Conservation (phyloP, 2,797 vertebrate genomes). For the Thaleichthys pacificus region DNA sequence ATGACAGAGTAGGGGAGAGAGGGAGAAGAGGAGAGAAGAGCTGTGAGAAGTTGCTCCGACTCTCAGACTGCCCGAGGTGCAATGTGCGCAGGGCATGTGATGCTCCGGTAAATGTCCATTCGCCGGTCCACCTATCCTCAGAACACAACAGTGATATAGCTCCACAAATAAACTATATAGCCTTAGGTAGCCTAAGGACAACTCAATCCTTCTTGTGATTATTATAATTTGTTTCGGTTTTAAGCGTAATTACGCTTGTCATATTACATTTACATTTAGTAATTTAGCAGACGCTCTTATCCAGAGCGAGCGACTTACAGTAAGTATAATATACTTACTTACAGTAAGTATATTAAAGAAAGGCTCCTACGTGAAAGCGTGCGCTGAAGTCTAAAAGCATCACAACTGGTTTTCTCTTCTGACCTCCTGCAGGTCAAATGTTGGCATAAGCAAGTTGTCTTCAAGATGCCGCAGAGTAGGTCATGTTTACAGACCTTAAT, state of each 20-base stretch:
- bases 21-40: neutral
- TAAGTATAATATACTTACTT: too few relatives aligned
- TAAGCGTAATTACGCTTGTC: too few relatives aligned
- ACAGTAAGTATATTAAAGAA: too few relatives aligned
- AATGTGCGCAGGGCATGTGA: conserved; percentile 8
- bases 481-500: neutral
- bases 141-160: neutral
- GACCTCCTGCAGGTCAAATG: neutral
- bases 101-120: neutral
- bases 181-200: neutral
- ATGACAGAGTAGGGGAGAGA: neutral
- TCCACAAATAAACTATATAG: neutral
- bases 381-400: conserved; percentile 6
- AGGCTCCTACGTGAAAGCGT: too few relatives aligned
- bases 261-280: too few relatives aligned
- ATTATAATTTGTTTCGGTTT: too few relatives aligned
- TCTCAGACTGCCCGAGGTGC: neutral
- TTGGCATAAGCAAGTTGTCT: neutral
- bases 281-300: too few relatives aligned
- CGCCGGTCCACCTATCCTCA: conserved; percentile 2
- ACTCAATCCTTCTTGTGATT: neutral
- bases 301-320: too few relatives aligned
- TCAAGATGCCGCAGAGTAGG: too few relatives aligned
- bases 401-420: neutral
- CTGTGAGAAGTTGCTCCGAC: neutral